These are phyloP conservation scores for Channa maculata DNA, from an alignment of 2,113 vertebrate genomes.

Conservation along the genomic window DNA sequence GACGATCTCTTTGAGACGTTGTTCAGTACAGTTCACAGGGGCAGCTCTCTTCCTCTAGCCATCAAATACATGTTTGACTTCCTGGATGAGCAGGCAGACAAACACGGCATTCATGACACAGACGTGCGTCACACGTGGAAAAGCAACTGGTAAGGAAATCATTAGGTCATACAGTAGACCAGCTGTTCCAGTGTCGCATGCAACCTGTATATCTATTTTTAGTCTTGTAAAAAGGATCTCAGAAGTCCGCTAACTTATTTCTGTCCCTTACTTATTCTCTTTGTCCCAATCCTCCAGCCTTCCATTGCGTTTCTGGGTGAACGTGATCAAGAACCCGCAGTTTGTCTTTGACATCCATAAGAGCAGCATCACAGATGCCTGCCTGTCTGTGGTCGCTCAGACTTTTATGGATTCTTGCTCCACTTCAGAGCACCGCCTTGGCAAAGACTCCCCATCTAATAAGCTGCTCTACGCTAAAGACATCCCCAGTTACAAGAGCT, in stretches of 20 bases:
- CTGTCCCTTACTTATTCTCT: neutral
- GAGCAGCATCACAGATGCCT: constrained; percentile 98
- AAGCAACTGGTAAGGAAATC: constrained; percentile 93
- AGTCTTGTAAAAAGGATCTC: neutral
- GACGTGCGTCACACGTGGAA: constrained; percentile 99
- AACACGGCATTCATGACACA: constrained; percentile 94
- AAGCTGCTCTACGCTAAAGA: constrained; percentile 99
- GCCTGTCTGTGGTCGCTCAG: constrained; percentile 97
- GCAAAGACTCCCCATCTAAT: constrained; percentile 98
- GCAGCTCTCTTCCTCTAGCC: constrained; percentile 94
- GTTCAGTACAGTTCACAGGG: constrained; percentile 97
- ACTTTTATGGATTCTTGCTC: constrained; percentile 99
- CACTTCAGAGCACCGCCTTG: constrained; percentile 96
- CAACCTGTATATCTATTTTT: too few relatives aligned
- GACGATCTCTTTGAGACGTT: constrained; percentile 98
- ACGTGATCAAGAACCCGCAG: constrained; percentile 99
- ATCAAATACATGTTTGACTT: constrained; percentile 99
- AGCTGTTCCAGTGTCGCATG: neutral
- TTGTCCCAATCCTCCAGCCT: constrained; percentile 83
- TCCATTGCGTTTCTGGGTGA: constrained; percentile 98
- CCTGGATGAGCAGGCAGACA: constrained; percentile 98
- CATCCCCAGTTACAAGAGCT: constrained; percentile 99
- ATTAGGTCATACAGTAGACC: neutral
- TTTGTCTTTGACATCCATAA: constrained; percentile 99
- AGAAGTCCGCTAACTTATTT: neutral